A percentile compares a stretch with the other conserved stretches of the same genome.
Conservation (phyloP, 1,140 invertebrate genomes). For the Zaprionus inermis region DNA sequence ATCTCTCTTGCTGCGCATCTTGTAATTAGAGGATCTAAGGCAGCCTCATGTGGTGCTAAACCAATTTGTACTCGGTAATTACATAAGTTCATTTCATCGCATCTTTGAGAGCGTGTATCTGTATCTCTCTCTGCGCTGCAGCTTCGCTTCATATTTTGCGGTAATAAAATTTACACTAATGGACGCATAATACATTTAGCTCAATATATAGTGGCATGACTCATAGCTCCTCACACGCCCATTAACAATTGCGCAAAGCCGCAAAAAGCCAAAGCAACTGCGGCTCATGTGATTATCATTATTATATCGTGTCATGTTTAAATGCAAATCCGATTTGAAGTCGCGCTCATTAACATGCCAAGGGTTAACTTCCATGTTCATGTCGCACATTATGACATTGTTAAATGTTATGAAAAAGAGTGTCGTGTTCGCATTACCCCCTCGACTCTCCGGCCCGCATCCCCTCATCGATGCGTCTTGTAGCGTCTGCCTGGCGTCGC, state of each 20-base stretch:
- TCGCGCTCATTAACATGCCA: conserved; percentile 69
- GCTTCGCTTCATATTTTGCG: conserved; percentile 38
- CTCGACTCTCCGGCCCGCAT: conserved; percentile 14
- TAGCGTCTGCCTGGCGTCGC: conserved; percentile 63
- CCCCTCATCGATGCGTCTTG: conserved; percentile 24
- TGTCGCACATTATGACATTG: conserved; percentile 72
- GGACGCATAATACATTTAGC: conserved; percentile 65
- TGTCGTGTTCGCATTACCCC: conserved; percentile 47
- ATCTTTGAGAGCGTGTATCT: conserved; percentile 36
- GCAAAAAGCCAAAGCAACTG: conserved; percentile 18
- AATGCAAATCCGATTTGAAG: conserved; percentile 44
- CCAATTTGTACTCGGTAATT: conserved; percentile 68
- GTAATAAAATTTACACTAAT: conserved; percentile 76
- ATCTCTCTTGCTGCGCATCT: background rate
- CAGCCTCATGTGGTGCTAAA: conserved; percentile 57
- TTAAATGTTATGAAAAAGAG: conserved; percentile 79
- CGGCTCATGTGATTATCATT: conserved; percentile 35
- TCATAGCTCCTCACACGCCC: conserved; percentile 25
- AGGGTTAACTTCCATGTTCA: conserved; percentile 47
- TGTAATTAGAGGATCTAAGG: conserved; percentile 56
- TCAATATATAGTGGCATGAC: conserved; percentile 25
- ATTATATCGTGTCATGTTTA: background rate
- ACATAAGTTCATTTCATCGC: conserved; percentile 46
- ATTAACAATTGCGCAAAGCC: conserved; percentile 42
- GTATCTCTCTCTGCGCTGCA: conserved; percentile 3